Percentiles rank a stretch among this genome's conserved stretches.
These are phyloP conservation scores for Anneissia japonica DNA, from an alignment of 35 echinoderm and acorn worm species.

Conservation along the genomic window DNA sequence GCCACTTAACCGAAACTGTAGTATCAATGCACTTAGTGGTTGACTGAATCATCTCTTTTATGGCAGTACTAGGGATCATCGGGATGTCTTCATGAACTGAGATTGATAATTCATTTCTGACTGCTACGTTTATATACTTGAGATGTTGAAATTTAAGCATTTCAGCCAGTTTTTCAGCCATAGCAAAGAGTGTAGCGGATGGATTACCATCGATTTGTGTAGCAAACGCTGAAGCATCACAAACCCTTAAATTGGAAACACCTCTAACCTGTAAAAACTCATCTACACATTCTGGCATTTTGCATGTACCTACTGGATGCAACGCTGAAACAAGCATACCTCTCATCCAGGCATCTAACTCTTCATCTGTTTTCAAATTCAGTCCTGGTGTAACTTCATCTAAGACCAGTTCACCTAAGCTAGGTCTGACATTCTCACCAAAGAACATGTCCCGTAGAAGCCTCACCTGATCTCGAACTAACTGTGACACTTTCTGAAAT, in stretches of 20 bases:
- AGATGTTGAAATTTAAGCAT: conserved; percentile 23
- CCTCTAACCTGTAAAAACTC: conserved; percentile 28
- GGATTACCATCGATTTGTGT: conserved; percentile 24
- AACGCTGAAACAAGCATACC: conserved; percentile 32
- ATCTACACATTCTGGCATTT: conserved; percentile 33
- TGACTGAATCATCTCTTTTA: neutral
- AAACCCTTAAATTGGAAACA: conserved; percentile 10
- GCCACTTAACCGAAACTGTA: neutral
- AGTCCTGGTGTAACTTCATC: conserved; percentile 33
- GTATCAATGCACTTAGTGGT: neutral
- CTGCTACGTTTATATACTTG: conserved; percentile 3
- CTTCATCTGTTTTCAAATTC: conserved; percentile 12
- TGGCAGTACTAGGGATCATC: neutral
- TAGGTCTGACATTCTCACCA: conserved; percentile 5
- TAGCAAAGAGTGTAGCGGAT: conserved; percentile 18
- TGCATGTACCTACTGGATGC: conserved; percentile 29
- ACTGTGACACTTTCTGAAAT: conserved; percentile 14
- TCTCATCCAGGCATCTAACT: conserved; percentile 22
- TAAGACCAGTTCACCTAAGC: neutral
- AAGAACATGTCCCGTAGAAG: conserved; percentile 20
- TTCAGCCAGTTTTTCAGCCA: conserved; percentile 30
- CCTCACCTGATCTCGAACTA: conserved; percentile 15
- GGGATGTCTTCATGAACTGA: neutral
- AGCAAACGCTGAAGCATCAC: conserved; percentile 35
- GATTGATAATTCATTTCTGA: conserved; percentile 4